phyloP scores from a whole-genome alignment of 2,797 vertebrate species.

The Phrynocephalus guinanensis region DNA sequence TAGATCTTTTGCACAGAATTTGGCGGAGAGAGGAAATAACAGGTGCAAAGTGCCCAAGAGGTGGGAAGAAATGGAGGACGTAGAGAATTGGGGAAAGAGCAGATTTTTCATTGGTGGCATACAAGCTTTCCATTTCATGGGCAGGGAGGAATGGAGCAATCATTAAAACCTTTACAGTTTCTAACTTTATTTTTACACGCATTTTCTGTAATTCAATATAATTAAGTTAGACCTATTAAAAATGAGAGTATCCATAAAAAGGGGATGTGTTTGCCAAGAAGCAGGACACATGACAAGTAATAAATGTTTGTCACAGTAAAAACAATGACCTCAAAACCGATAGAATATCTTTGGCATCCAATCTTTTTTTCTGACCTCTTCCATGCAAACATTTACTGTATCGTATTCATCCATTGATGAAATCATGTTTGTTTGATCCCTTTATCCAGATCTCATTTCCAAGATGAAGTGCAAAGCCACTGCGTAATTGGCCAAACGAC shows the following conservation, averaged over 20 bases:
- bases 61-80: not conserved
- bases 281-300: not conserved
- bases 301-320: not conserved
- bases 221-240: not conserved
- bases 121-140: not conserved
- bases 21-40: not conserved
- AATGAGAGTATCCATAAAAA: not conserved
- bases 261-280: not conserved
- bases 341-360: not conserved
- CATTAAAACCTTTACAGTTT: not conserved
- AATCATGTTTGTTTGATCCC: not conserved
- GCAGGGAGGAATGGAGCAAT: not conserved
- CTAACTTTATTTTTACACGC: too few relatives aligned
- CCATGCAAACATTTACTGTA: not conserved
- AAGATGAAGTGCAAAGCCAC: conserved; percentile 36
- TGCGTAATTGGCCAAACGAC: conserved; percentile 6
- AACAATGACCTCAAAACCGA: not conserved
- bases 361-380: not conserved
- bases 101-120: not conserved
- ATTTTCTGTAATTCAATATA: too few relatives aligned
- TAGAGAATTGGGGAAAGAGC: not conserved
- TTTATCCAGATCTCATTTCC: conserved; percentile 15
- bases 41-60: not conserved
- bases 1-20: not conserved
- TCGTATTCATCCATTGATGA: not conserved